These are phyloP conservation scores for Ia io DNA, from an alignment of 2,113 vertebrate genomes.

Conservation along the genomic window DNA sequence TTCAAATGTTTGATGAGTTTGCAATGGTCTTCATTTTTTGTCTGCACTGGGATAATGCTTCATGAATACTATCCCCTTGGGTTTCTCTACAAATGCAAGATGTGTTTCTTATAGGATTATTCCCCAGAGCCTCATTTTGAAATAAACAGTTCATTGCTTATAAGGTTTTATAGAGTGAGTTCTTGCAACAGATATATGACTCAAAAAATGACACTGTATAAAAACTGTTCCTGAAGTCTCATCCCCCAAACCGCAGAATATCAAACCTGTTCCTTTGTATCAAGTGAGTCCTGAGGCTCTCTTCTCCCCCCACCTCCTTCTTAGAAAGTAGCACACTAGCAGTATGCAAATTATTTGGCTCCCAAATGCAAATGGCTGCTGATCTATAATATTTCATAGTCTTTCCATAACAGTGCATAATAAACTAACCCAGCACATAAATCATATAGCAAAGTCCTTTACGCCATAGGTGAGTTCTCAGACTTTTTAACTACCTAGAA, in stretches of 20 bases:
- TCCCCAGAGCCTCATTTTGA: conserved; percentile 55
- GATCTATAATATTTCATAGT: conserved; percentile 46
- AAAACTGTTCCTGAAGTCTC: neutral
- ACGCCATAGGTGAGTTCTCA: neutral
- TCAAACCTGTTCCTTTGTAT: neutral
- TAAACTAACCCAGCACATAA: neutral
- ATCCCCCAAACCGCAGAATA: neutral
- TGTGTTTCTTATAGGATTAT: conserved; percentile 61
- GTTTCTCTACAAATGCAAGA: conserved; percentile 56
- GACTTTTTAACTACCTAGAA: neutral
- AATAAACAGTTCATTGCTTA: conserved; percentile 55
- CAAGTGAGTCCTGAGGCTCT: neutral
- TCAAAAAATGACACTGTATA: conserved; percentile 28
- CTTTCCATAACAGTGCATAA: conserved; percentile 28
- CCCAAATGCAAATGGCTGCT: conserved; percentile 47
- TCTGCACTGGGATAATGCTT: conserved; percentile 12
- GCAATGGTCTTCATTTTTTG: conserved; percentile 51
- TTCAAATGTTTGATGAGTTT: conserved; percentile 51
- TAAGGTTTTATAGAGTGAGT: conserved; percentile 33
- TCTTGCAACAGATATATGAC: conserved; percentile 45
- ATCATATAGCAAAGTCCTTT: neutral
- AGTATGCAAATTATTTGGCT: conserved; percentile 16
- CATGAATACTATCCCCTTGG: conserved; percentile 31
- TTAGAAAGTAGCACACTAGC: neutral
- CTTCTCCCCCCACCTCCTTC: neutral